Conservation (phyloP, 2,113 vertebrate genomes). For the Thunnus maccoyii region DNA sequence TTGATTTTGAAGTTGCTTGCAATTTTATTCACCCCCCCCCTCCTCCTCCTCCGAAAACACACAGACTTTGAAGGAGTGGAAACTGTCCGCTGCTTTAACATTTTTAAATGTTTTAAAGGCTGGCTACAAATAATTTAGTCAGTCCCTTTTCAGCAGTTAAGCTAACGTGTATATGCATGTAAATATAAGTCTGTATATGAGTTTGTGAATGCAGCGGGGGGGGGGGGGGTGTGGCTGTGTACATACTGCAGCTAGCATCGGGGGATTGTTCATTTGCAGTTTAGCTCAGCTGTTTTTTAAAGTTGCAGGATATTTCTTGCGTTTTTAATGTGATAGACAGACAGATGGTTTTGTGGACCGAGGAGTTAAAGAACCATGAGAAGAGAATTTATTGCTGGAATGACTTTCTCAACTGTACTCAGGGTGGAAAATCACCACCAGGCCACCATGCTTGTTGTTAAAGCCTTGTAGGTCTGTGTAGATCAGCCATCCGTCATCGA, state of each 20-base stretch:
- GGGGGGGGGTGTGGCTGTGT: slow-evolving; percentile 1
- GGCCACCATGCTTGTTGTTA: not conserved
- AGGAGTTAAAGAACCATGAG: slow-evolving; percentile 18
- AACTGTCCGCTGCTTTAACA: slow-evolving; percentile 15
- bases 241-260: slow-evolving; percentile 4
- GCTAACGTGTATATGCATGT: slow-evolving; percentile 9
- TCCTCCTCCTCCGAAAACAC: not conserved
- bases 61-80: slow-evolving; percentile 35
- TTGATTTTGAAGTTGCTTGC: slow-evolving; percentile 31
- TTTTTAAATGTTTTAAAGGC: slow-evolving; percentile 60
- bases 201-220: not conserved
- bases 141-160: slow-evolving; percentile 37
- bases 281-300: slow-evolving; percentile 45
- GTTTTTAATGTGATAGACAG: slow-evolving; percentile 21
- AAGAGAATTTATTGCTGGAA: not conserved
- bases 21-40: not conserved
- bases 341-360: slow-evolving; percentile 4
- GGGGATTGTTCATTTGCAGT: slow-evolving; percentile 49
- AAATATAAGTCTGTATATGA: not conserved
- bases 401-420: not conserved
- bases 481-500: slow-evolving; percentile 19
- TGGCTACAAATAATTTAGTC: slow-evolving; percentile 30
- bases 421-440: slow-evolving; percentile 27
- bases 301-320: slow-evolving; percentile 27
- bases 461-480: slow-evolving; percentile 11